Base-by-base conservation (phyloP, 2,888 invertebrate genomes). In the Apamea monoglypha region DNA sequence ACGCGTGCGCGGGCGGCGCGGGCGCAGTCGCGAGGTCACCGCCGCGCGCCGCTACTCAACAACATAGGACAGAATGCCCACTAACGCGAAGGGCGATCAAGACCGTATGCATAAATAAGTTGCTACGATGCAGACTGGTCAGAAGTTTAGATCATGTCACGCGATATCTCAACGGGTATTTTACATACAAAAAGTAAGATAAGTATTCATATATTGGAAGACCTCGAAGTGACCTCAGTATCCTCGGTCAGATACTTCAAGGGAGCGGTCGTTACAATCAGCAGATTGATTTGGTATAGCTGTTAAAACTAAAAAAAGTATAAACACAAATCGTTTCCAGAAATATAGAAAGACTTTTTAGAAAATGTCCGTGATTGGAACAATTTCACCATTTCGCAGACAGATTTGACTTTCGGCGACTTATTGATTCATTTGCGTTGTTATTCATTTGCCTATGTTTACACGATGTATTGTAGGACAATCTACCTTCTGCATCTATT, bases 1-100 rank as follows among this genome's bases (percentile, higher is more conserved):
- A 87, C 85, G 88, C 91, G 91, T 91, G 91, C 88, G 89, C 85
- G 76, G 82, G 76, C 83, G 83, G 81, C 75, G 80, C 76, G 76
- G 76, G 90, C 88, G 85, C 87, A 74, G 74, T 71, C 87, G 88
- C 88, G 83, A 87, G 78, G 88, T 86, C 87, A 87, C 81, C 85
- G 85, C 80, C 87, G 85, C 87, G 80, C 82, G 70, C 40, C 69
- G 44, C 56, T 56, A 79, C 73, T 29, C 67, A 18, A 47, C 59
- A 53, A 44, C 63, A 36, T 32, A 63, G 36, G 40, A 70, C 78
- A 82, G 78, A 85, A 79, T 83, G n/a, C 71, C 71, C 78, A 84
- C 74, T 86, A 67, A 44, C 50, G 44, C 63, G 69, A 70, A 76
- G 63, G 72, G 76, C 64, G 44, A 76, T 53, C 59, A 85, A 82